These are phyloP conservation scores for Congeria kusceri DNA, from an alignment of 2,888 invertebrate species.

Conservation along the genomic window DNA sequence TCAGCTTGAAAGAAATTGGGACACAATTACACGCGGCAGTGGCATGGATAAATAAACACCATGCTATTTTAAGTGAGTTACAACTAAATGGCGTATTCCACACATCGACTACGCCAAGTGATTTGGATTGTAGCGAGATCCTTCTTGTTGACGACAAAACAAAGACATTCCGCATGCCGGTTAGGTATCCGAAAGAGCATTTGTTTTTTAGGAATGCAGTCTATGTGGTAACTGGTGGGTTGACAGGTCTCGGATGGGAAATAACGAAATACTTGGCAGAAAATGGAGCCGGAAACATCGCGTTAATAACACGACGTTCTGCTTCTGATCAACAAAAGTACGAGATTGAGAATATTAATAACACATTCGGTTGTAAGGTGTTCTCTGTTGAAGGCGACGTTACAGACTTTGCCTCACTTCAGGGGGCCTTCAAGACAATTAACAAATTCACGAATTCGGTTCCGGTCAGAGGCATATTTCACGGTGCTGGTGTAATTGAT, in stretches of 20 bases:
- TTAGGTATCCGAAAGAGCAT: not conserved
- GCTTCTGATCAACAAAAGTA: conserved; percentile 29
- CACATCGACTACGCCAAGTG: too few relatives aligned
- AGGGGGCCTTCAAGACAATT: conserved; percentile 48
- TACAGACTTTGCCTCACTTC: conserved; percentile 54
- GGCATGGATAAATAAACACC: too few relatives aligned
- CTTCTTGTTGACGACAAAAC: not conserved
- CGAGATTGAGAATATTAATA: conserved; percentile 45
- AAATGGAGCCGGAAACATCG: conserved; percentile 62
- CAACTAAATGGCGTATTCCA: too few relatives aligned
- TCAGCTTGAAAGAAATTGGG: too few relatives aligned
- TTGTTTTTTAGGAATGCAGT: conserved; percentile 13
- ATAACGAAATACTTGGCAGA: conserved; percentile 56
- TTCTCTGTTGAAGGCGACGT: conserved; percentile 60
- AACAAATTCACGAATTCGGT: conserved; percentile 15
- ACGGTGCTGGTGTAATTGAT: conserved; percentile 70
- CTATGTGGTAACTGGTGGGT: conserved; percentile 69
- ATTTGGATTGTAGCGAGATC: too few relatives aligned
- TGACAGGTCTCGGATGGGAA: conserved; percentile 74
- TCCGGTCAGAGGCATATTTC: conserved; percentile 69
- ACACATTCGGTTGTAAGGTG: conserved; percentile 42
- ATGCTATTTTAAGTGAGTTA: too few relatives aligned
- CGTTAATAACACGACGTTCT: conserved; percentile 55
- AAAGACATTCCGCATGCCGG: not conserved
- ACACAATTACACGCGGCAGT: too few relatives aligned